Evolutionary conservation across 2,888 invertebrate genomes (phyloP).

Genomic region (Synergus laeviventris): DNA sequence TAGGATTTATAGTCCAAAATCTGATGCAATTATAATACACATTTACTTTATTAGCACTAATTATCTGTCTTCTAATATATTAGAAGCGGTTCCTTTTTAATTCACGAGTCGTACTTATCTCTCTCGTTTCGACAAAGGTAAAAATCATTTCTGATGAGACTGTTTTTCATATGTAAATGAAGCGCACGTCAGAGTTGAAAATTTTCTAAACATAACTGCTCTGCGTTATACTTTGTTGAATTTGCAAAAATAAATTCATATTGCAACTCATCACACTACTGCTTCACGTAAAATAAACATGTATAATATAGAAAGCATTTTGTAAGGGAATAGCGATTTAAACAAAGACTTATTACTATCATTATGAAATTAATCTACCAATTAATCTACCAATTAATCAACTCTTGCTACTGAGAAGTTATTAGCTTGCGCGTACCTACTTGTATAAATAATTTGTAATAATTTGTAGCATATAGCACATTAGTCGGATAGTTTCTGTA

Average conservation of each 20-base stretch:
- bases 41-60: too few species aligned
- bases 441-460: conserved; percentile 2
- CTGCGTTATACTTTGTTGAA: too few species aligned
- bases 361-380: conserved; percentile 20
- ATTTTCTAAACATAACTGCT: too few species aligned
- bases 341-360: conserved; percentile 13
- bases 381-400: conserved; percentile 26
- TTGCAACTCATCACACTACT: neutral
- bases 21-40: too few species aligned
- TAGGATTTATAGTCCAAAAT: too few species aligned
- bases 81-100: neutral
- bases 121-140: neutral
- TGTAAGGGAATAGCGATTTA: neutral
- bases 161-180: neutral
- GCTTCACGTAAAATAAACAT: neutral
- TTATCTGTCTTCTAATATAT: too few species aligned
- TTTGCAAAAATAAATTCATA: neutral
- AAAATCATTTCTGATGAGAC: neutral
- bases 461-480: neutral
- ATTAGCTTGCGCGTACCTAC: neutral
- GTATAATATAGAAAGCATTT: conserved; percentile 9
- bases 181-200: too few species aligned
- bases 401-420: conserved; percentile 16
- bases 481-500: neutral
- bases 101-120: neutral